These are phyloP conservation scores for Augochlora pura DNA, from an alignment of 1,140 invertebrate species.

Conservation along the genomic window DNA sequence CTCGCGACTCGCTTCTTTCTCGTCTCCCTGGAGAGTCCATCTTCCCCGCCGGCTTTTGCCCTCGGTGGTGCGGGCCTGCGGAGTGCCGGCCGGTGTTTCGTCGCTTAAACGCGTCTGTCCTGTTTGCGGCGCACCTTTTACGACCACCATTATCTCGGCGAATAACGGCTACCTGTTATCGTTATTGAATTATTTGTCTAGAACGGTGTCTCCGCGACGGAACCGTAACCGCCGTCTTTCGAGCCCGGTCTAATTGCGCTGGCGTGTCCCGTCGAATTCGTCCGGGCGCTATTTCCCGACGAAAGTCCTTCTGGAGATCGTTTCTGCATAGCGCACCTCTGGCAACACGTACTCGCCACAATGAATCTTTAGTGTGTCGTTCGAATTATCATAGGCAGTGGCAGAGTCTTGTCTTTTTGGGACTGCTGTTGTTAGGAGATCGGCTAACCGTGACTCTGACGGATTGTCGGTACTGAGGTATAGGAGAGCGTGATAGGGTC, in stretches of 20 bases:
- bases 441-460: no score
- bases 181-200: constrained; percentile 25
- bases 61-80: not conserved
- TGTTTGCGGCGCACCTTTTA: constrained; percentile 19
- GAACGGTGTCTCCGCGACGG: not conserved
- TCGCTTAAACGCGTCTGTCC: not conserved
- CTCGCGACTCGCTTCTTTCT: not conserved
- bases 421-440: no score
- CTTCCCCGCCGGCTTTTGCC: not conserved
- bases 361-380: no score
- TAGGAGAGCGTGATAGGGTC: no score
- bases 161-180: constrained; percentile 19
- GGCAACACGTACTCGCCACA: no score
- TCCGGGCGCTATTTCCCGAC: no score
- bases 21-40: not conserved
- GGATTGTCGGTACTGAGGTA: no score
- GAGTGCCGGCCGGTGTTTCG: not conserved
- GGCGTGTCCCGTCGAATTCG: no score
- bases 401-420: no score
- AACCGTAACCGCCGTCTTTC: not conserved
- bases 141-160: constrained; percentile 15
- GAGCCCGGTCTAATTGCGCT: not conserved
- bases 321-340: no score
- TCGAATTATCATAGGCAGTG: no score
- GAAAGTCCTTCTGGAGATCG: no score